Evolutionary conservation across 2,888 invertebrate genomes (phyloP), one percentile per base, ranked within the genome.

Genomic region (Cataglyphis albicans): DNA sequence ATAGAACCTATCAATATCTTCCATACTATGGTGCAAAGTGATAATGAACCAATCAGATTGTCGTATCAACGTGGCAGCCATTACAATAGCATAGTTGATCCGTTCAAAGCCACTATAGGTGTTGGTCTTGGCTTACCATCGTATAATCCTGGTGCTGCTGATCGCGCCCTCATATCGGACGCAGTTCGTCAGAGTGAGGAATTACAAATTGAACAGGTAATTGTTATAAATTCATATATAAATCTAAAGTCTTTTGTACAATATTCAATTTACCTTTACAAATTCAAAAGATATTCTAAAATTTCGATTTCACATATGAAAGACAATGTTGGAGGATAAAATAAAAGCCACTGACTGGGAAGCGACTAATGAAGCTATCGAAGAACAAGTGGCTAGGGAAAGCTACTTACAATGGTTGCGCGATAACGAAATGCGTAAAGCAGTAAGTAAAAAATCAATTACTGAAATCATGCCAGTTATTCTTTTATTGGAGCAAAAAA

Each of bases 311-410:
- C 32, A 21, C 18, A 7, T 12, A 15, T n/a, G 7, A 55, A 65
- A 97, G 97, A 97, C 98, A 0, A 98, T 98, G 98, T 95, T 98
- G 90, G 97, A 98, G 94, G 98, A 98, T 94, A 98, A 98, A 94
- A 94, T 98, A 67, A 96, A 97, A 91, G 98, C 98, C 85, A 98
- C 98, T 7, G 98, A 98, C 94, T 98, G 98, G 98, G 98, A 98
- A 94, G 97, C 98, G 10, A 98, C 98, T 0, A 98, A 98, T 93
- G 98, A 98, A 94, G 97, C 97, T n/a, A 97, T 98, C 81, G 97
- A 98, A 92, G 98, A 98, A 93, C 98, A 98, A 95, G 97, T 98
- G 12, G 98, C 98, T 6, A 95, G 98, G 21, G 98, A 98, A 94
- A 98, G 97, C 59, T 98, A 98, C 94, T 95, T 98, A 68, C 97